Evolutionary conservation across 1,140 invertebrate genomes (phyloP).

Genomic region (Ostrea edulis): DNA sequence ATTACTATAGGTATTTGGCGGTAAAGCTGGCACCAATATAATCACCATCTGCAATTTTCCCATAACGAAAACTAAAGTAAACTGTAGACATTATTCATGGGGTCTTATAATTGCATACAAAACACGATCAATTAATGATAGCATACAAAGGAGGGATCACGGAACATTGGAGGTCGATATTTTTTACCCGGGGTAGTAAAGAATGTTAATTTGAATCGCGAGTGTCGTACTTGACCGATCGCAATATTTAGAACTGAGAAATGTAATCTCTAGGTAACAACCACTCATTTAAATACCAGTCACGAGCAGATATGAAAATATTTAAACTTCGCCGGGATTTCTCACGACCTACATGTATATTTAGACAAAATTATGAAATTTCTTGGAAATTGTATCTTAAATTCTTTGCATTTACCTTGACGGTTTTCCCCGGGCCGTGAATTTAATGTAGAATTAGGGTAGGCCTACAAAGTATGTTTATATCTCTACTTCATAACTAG

Average conservation of each 20-base stretch:
- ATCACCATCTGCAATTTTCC: not conserved
- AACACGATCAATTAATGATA: conserved; percentile 13
- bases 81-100: not conserved
- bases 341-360: not conserved
- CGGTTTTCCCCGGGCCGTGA: too few relatives aligned
- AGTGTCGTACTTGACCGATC: not conserved
- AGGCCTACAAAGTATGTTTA: too few relatives aligned
- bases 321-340: not conserved
- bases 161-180: not conserved
- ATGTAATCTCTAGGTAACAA: conserved; percentile 29
- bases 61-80: not conserved
- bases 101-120: conserved; percentile 10
- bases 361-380: not conserved
- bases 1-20: not conserved
- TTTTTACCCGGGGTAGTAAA: not conserved
- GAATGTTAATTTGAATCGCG: conserved; percentile 16
- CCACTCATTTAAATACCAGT: conserved; percentile 12
- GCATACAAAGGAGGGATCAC: not conserved
- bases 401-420: too few relatives aligned
- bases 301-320: conserved; percentile 22
- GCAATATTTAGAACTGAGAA: conserved; percentile 27
- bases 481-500: too few relatives aligned
- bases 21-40: not conserved
- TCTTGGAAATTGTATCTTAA: not conserved
- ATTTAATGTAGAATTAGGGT: too few relatives aligned